Percentiles rank a stretch among this genome's conserved stretches.
Evolutionary conservation across 2,797 vertebrate species (phyloP).

Genomic region (Enteromius paludinosus): DNA sequence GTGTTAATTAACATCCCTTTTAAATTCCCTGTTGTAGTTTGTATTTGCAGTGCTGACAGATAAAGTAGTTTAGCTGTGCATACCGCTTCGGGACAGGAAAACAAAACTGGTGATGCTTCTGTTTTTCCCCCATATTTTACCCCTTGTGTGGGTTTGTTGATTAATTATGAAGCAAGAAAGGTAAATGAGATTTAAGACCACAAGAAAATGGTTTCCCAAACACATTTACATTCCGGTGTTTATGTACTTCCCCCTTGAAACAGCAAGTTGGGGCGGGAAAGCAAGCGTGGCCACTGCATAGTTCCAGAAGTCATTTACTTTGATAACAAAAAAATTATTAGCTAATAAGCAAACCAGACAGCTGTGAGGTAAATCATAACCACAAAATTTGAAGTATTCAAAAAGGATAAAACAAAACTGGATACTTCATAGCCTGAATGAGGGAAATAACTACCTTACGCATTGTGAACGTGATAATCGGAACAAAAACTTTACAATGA

Average conservation of each 20-base stretch:
- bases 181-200: slow-evolving; percentile 18
- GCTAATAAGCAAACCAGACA: neutral
- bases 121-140: slow-evolving; percentile 36
- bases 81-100: slow-evolving; percentile 59
- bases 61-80: slow-evolving; percentile 60
- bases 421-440: neutral
- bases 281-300: neutral
- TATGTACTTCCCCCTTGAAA: neutral
- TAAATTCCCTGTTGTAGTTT: slow-evolving; percentile 60
- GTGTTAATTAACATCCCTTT: slow-evolving; percentile 62
- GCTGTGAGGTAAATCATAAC: neutral
- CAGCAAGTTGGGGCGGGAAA: neutral
- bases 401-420: neutral
- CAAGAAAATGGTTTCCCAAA: neutral
- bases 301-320: neutral
- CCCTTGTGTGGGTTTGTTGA: slow-evolving; percentile 37
- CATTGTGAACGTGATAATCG: neutral
- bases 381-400: neutral
- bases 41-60: slow-evolving; percentile 64
- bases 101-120: slow-evolving; percentile 53
- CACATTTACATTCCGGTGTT: neutral
- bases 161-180: slow-evolving; percentile 41
- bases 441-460: neutral
- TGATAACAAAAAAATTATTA: neutral
- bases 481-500: neutral